Evolutionary conservation across 1,140 invertebrate species (phyloP).

Genomic region (Lasioglossum baleicum): DNA sequence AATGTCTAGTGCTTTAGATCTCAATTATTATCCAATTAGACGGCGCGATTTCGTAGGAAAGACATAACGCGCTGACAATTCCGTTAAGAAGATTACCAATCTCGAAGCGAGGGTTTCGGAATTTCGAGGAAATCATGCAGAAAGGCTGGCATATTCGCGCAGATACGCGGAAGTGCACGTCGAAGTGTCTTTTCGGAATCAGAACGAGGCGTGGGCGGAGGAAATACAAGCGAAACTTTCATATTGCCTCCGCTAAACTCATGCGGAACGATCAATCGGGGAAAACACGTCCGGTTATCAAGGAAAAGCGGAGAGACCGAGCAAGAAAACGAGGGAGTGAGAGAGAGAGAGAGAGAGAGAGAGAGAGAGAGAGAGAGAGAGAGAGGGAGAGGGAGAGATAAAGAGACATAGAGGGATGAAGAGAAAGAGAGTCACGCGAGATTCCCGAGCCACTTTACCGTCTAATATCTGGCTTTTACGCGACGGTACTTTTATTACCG

Average conservation of each 20-base stretch:
- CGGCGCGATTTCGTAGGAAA: not conserved
- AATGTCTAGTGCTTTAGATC: too few relatives aligned
- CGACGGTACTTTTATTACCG: slow-evolving; percentile 46
- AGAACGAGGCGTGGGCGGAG: too few relatives aligned
- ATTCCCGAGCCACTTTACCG: slow-evolving; percentile 43
- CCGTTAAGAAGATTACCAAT: not conserved
- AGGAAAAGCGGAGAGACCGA: slow-evolving; percentile 42
- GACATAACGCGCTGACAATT: not conserved
- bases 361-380: too few relatives aligned
- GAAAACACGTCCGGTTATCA: slow-evolving; percentile 51
- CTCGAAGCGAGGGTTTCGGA: not conserved
- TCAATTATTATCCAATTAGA: too few relatives aligned
- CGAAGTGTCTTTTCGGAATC: slow-evolving; percentile 32
- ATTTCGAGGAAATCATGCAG: not conserved
- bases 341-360: not conserved
- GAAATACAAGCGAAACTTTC: slow-evolving; percentile 38
- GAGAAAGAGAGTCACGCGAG: slow-evolving; percentile 17
- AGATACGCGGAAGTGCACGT: slow-evolving; percentile 20
- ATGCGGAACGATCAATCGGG: slow-evolving; percentile 54
- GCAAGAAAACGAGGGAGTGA: too few relatives aligned
- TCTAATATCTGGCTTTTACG: slow-evolving; percentile 58
- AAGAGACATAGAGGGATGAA: too few relatives aligned
- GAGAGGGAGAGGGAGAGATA: too few relatives aligned
- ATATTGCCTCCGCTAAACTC: slow-evolving; percentile 54
- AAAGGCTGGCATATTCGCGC: not conserved